Evolutionary conservation across 2,113 vertebrate species (phyloP).

Genomic region (Brachyhypopomus occidentalis): DNA sequence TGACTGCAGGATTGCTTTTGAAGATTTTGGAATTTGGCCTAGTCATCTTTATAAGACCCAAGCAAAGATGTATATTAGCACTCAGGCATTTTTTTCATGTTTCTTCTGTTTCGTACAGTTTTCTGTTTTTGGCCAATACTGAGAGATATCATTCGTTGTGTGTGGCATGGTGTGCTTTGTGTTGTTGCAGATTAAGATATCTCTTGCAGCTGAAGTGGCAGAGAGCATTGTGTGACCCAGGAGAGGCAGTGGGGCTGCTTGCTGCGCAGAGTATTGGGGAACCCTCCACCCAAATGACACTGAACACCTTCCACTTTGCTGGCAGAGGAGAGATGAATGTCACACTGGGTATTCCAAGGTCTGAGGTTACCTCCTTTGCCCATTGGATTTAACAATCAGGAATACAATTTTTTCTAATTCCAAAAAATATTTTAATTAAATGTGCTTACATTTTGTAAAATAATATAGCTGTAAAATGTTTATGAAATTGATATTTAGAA

Average conservation of each 20-base stretch:
- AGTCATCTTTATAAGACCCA: no score
- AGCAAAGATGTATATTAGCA: no score
- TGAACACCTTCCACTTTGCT: constrained; percentile 98
- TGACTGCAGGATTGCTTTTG: no score
- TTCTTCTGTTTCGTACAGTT: no score
- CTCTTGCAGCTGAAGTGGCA: constrained; percentile 94
- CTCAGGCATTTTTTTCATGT: no score
- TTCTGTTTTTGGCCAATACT: no score
- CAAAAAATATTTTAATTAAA: no score
- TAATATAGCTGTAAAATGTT: not conserved
- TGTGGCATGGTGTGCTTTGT: not conserved
- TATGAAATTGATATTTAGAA: not conserved
- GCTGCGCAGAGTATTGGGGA: constrained; percentile 98
- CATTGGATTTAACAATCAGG: not conserved
- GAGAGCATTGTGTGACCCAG: constrained; percentile 89
- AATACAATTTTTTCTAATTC: no score
- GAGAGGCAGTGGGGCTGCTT: constrained; percentile 93
- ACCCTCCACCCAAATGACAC: constrained; percentile 98
- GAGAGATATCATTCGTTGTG: no score
- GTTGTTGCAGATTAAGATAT: constrained; percentile 75
- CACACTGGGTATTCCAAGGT: constrained; percentile 96
- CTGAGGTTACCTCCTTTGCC: constrained; percentile 3
- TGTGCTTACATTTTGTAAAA: not conserved
- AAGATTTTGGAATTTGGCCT: no score
- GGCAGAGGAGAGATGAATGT: constrained; percentile 99